Conservation (phyloP, 2,113 vertebrate genomes). For the Psilopsiagon aurifrons region DNA sequence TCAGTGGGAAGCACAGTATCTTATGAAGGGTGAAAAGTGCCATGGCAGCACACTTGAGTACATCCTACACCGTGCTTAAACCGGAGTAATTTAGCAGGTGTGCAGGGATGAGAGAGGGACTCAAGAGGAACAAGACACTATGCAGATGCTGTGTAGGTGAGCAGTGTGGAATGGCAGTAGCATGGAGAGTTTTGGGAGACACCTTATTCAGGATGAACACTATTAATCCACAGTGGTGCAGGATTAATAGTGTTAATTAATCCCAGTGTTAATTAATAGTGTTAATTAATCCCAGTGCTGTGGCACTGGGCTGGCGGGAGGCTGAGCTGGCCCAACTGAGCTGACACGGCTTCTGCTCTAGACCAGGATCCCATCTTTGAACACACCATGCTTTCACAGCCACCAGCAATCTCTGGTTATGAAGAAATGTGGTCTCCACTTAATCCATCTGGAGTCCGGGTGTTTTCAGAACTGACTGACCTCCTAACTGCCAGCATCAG, state of each 20-base stretch:
- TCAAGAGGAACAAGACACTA: background rate
- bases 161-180: rapidly evolving
- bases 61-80: background rate
- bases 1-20: rapidly evolving
- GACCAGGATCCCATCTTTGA: background rate
- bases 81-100: background rate
- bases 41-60: rapidly evolving
- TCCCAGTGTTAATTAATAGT: no score
- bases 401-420: background rate
- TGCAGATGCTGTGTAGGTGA: background rate
- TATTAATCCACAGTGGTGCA: rapidly evolving
- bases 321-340: background rate
- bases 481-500: background rate
- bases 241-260: no score
- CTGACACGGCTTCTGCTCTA: background rate
- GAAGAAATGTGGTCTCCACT: background rate
- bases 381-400: background rate
- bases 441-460: background rate
- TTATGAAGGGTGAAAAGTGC: background rate
- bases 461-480: background rate
- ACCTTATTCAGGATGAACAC: rapidly evolving
- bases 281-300: no score
- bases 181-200: background rate
- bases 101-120: background rate
- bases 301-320: background rate